Conservation (phyloP, 2,888 invertebrate genomes). For the Drosophila yooni region DNA sequence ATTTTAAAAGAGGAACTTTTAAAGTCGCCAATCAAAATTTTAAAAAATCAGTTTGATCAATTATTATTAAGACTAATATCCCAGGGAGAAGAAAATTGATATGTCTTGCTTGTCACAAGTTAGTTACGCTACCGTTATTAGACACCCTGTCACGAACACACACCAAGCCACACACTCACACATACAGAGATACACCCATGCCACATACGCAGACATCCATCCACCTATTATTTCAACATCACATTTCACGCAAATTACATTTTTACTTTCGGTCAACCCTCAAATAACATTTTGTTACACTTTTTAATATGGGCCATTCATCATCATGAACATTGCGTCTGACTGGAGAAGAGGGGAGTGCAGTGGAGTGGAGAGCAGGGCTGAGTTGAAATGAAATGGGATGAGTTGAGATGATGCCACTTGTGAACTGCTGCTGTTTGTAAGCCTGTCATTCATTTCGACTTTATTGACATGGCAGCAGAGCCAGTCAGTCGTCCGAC, state of each 20-base stretch:
- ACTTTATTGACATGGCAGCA: constrained; percentile 76
- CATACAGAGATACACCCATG: neutral
- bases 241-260: constrained; percentile 77
- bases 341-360: neutral
- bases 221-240: constrained; percentile 25
- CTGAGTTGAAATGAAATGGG: neutral
- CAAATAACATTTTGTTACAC: constrained; percentile 50
- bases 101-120: no score
- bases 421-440: constrained; percentile 71
- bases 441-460: constrained; percentile 76
- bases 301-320: constrained; percentile 56
- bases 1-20: neutral
- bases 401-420: constrained; percentile 57
- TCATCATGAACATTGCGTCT: constrained; percentile 4
- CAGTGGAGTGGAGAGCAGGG: neutral
- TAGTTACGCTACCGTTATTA: neutral
- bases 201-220: constrained; percentile 12
- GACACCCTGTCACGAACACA: constrained; percentile 11
- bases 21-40: neutral
- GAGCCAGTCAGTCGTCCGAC: constrained; percentile 15
- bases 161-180: constrained; percentile 7
- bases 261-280: constrained; percentile 64
- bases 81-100: neutral
- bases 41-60: neutral
- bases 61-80: neutral